Conservation (phyloP, 2,888 invertebrate species). For the Melieria omissa region DNA sequence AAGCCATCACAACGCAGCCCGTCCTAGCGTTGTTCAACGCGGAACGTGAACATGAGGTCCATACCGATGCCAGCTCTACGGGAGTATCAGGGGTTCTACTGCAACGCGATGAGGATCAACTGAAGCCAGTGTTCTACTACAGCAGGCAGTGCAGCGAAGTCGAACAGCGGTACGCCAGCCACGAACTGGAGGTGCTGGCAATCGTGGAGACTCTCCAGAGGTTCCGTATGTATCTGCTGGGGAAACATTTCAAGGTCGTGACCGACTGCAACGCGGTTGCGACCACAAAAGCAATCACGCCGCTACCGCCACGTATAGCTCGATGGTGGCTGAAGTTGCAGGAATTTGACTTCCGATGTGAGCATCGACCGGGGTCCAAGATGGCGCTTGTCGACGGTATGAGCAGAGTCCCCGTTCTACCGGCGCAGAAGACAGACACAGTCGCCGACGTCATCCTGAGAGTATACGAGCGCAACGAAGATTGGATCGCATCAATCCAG, state of each 20-base stretch:
- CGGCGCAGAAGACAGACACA: neutral
- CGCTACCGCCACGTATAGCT: conserved; percentile 21
- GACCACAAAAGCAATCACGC: conserved; percentile 31
- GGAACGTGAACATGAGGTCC: conserved; percentile 22
- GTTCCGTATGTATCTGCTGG: conserved; percentile 36
- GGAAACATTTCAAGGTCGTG: conserved; percentile 27
- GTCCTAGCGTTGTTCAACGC: conserved; percentile 25
- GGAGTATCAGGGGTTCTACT: neutral
- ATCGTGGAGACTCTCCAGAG: conserved; percentile 26
- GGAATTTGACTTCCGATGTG: conserved; percentile 15
- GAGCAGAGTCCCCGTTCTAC: neutral
- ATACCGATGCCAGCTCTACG: conserved; percentile 13
- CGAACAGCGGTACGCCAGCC: conserved; percentile 21
- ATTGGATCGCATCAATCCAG: neutral
- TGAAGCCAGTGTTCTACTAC: no score
- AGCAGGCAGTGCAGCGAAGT: neutral
- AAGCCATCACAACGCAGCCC: conserved; percentile 19
- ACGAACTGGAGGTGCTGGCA: conserved; percentile 24
- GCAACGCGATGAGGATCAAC: no score
- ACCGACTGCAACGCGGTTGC: conserved; percentile 33
- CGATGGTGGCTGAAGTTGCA: conserved; percentile 25
- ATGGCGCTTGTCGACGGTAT: neutral
- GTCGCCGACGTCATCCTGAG: neutral
- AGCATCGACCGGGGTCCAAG: neutral
- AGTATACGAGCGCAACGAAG: neutral